Evolutionary conservation across 2,797 vertebrate species (phyloP).

Genomic region (Takifugu ocellatus): DNA sequence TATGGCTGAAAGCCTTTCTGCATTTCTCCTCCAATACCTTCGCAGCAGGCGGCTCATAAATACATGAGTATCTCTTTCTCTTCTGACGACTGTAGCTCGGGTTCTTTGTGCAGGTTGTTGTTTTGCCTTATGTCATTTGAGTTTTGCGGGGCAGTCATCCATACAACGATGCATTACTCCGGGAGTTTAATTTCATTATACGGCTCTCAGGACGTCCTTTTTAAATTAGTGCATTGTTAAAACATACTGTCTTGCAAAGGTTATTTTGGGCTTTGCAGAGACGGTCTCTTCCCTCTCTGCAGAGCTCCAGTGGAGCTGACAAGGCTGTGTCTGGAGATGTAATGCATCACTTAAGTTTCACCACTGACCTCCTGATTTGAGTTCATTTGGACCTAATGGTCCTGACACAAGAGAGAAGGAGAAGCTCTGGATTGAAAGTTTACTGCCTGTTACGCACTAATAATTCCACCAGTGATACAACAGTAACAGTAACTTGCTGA

Average conservation of each 20-base stretch:
- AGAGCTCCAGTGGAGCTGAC: constrained; percentile 7
- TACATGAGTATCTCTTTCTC: constrained; percentile 3
- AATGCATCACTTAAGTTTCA: constrained; percentile 5
- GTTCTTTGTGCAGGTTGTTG: constrained; percentile 3
- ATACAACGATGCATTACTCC: constrained; percentile 38
- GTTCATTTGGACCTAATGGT: constrained; percentile 14
- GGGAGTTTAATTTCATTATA: constrained; percentile 51
- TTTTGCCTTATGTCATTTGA: constrained; percentile 49
- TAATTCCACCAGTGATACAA: not conserved
- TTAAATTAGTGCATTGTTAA: constrained; percentile 32
- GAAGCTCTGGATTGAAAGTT: constrained; percentile 5
- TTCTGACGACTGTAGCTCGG: constrained; percentile 24
- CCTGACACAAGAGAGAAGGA: not conserved
- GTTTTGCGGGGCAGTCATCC: constrained; percentile 37
- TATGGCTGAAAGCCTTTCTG: constrained; percentile 28
- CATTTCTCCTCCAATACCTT: constrained; percentile 21
- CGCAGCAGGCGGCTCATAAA: not conserved
- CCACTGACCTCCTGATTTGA: constrained; percentile 7
- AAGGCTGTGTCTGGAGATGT: constrained; percentile 13
- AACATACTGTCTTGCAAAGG: constrained; percentile 15
- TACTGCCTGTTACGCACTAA: constrained; percentile 1
- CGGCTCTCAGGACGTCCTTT: constrained; percentile 32
- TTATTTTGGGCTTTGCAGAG: constrained; percentile 37
- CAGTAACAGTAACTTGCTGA: too few species aligned
- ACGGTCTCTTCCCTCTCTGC: not conserved